Evolutionary conservation across 1,140 invertebrate genomes (phyloP), one percentile per base, ranked within the genome.

Genomic region (Charaxes varanes): DNA sequence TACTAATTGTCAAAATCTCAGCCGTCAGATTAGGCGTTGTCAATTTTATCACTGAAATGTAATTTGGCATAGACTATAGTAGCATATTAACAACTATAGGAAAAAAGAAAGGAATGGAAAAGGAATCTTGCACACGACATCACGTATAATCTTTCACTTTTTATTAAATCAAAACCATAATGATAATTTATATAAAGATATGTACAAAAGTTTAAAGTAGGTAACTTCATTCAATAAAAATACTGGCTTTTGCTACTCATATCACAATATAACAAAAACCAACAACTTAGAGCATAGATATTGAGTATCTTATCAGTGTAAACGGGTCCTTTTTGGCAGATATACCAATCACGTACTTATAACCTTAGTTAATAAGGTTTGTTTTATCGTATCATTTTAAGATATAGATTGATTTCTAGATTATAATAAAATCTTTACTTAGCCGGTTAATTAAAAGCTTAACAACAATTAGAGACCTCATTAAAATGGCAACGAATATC

Each of bases 201-300:
- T 69, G 51, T 69, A 69, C 65, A 69, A 69, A 61, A 69, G 56
- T 61, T 54, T 47, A 59, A 51, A 59, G 34, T 21, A 14, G 23
- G 32, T 32, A 41, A 22, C n/a, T n/a, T 41, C 32, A 26, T 45
- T 44, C 38, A 47, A 35, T 36, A 26, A 35, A 46, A 53, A 24
- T 42, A 40, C 12, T 41, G 31, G 24, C 30, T 40, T 40, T 34
- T 53, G 42, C 19, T 42, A 26, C 22, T 15, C 11, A 22, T 32
- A 33, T 52, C 33, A 52, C 31, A 51, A 27, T 32, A 15, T 2
- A 30, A 47, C 28, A 42, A 47, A 47, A 42, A 40, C 6, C 34
- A 45, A 46, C 28, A 30, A 43, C 15, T 31, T 22, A 43, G 17
- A 30, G 24, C 8, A 23, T n/a, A 37, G 10, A 37, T 16, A 8